Evolutionary conservation across 2,888 invertebrate species (phyloP), one percentile per base, ranked within the genome.

Genomic region (Gibbula magus): DNA sequence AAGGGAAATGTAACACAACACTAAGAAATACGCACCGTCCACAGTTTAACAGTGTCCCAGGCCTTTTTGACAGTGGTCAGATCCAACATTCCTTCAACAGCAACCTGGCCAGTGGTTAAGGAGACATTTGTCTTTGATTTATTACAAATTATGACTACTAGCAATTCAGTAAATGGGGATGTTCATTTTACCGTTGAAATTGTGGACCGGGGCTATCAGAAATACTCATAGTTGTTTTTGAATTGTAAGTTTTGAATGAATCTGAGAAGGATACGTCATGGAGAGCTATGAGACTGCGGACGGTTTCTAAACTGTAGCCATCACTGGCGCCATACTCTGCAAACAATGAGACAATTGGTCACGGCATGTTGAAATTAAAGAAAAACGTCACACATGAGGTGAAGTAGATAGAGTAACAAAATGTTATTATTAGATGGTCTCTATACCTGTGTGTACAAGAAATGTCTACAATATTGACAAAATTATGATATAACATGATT

Each of bases 211-310:
- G 8, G 3, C 8, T 8, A 5, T 35, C 8, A 3, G 35, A 35
- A 35, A 8, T 35, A 35, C 8, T 35, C 8, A 35, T n/a, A n/a
- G n/a, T 3, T 35, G 8, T 35, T 45, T 45, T 45, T 45, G 45
- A 10, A 45, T 10, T 45, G 45, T 1, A 10, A 45, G 45, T 1
- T n/a, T n/a, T 13, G 10, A 45, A 45, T 45, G 4, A 35, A 35
- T 35, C 3, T 5, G 45, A 45, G n/a, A 87, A 90, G 91, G 92
- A 92, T 91, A 95, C 95, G 92, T 98, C 98, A 92, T 97, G 93
- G 96, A 98, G 96, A 0, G 98, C 97, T 35, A 98, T 95, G 96
- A 98, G 97, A 87, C 97, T 97, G 82, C 98, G 95, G 91, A 98
- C 97, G 0, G 97, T 95, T 84, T 98, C 98, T 93, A 96, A 96